Evolutionary conservation across 2,113 vertebrate genomes (phyloP).

Genomic region (Dipodomys stephensi): DNA sequence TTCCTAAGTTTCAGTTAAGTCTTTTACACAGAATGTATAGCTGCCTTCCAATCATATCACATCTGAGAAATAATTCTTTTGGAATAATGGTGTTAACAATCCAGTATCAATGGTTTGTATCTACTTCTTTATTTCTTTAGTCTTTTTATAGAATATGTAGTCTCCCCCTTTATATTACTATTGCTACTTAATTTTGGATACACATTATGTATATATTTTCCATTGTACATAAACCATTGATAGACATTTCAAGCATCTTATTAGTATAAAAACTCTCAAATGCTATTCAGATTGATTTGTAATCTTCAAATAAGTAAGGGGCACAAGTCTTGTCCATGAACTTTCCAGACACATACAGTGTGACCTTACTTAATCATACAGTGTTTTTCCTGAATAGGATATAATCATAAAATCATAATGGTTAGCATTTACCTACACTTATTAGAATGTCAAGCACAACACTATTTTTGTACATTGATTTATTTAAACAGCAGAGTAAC

Average conservation of each 20-base stretch:
- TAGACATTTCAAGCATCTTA: neutral
- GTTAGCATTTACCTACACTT: neutral
- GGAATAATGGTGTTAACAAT: neutral
- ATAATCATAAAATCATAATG: neutral
- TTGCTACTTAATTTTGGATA: neutral
- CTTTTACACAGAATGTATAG: neutral
- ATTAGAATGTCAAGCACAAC: neutral
- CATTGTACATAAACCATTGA: conserved; percentile 2
- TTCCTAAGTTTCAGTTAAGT: neutral
- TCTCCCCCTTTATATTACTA: conserved; percentile 1
- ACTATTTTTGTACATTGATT: neutral
- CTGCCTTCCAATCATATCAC: neutral
- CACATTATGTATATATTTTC: neutral
- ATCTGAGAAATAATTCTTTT: neutral
- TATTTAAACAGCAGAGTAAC: neutral
- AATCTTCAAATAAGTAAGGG: neutral
- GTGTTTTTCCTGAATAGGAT: neutral
- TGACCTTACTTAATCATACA: neutral
- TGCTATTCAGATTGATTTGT: neutral
- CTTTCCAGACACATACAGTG: neutral
- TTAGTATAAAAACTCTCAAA: neutral
- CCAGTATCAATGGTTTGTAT: neutral
- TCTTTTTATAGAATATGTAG: neutral
- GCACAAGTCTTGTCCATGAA: neutral
- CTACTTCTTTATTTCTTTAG: neutral